phyloP scores from a whole-genome alignment of 2,113 vertebrate species.

The Pao palembangensis region DNA sequence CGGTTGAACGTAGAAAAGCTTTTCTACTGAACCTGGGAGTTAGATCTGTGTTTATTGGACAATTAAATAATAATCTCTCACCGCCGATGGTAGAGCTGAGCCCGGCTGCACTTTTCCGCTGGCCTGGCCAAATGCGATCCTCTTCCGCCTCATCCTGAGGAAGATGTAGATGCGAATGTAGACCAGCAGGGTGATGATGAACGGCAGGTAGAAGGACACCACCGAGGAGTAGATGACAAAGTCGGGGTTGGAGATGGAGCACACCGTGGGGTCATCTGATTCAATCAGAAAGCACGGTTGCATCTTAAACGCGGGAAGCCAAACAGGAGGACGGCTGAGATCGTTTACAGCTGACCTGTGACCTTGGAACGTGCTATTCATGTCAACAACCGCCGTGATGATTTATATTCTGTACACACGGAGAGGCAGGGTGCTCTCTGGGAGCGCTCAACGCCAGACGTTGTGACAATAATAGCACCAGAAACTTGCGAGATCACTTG shows the following conservation, averaged over 20 bases:
- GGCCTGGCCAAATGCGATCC: constrained; percentile 81
- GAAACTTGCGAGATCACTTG: constrained; percentile 15
- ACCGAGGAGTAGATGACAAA: constrained; percentile 94
- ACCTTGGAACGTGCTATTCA: constrained; percentile 1
- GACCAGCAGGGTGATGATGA: constrained; percentile 87
- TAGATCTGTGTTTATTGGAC: too few species aligned
- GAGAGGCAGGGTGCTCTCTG: neutral
- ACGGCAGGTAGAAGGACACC: constrained; percentile 94
- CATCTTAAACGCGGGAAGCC: constrained; percentile 3
- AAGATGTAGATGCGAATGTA: constrained; percentile 91
- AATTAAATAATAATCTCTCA: constrained; percentile 31
- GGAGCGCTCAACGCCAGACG: neutral
- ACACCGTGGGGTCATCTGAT: constrained; percentile 83
- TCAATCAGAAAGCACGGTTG: constrained; percentile 4
- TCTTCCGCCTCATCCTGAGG: constrained; percentile 83
- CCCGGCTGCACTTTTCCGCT: constrained; percentile 77
- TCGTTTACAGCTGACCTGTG: constrained; percentile 12
- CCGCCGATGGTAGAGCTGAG: constrained; percentile 47
- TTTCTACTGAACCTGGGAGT: too few species aligned
- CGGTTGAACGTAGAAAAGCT: too few species aligned
- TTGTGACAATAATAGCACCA: constrained; percentile 19
- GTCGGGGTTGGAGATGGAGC: constrained; percentile 93
- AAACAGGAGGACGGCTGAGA: neutral
- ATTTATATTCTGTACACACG: constrained; percentile 2
- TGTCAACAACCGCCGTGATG: neutral